Percentiles rank a stretch among this genome's conserved stretches.
phyloP scores from a whole-genome alignment of 1,140 invertebrate species.

The Zaprionus lachaisei region DNA sequence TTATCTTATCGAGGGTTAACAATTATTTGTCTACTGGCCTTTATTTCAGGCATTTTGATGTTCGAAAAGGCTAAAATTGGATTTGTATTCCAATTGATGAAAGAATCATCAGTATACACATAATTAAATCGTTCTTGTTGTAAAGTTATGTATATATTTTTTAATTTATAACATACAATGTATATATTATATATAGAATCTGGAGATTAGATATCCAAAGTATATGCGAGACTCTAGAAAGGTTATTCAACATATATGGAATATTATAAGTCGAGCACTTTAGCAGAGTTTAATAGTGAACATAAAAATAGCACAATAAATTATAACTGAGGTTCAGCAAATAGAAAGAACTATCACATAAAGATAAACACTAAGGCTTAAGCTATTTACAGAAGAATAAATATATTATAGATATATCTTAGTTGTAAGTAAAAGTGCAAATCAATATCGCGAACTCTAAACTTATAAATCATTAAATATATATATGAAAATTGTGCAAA shows the following conservation, averaged over 20 bases:
- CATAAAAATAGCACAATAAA: conserved; percentile 39
- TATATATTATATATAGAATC: neutral
- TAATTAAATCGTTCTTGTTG: neutral
- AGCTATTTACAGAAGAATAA: conserved; percentile 67
- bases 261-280: conserved; percentile 31
- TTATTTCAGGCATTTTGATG: conserved; percentile 4
- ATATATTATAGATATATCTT: conserved; percentile 19
- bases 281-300: conserved; percentile 14
- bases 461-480: conserved; percentile 40
- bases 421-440: conserved; percentile 47
- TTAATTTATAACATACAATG: neutral
- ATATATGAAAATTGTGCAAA: conserved; percentile 37
- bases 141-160: neutral
- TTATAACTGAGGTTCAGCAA: conserved; percentile 67
- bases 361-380: conserved; percentile 63
- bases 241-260: neutral
- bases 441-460: conserved; percentile 52
- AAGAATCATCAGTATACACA: neutral
- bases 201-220: neutral
- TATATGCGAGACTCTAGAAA: conserved; percentile 2
- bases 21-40: conserved; percentile 22
- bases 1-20: conserved; percentile 21
- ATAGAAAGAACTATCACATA: conserved; percentile 74
- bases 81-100: neutral
- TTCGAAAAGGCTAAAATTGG: conserved; percentile 10